Conservation (phyloP, 2,113 vertebrate species). For the Raja brachyura region DNA sequence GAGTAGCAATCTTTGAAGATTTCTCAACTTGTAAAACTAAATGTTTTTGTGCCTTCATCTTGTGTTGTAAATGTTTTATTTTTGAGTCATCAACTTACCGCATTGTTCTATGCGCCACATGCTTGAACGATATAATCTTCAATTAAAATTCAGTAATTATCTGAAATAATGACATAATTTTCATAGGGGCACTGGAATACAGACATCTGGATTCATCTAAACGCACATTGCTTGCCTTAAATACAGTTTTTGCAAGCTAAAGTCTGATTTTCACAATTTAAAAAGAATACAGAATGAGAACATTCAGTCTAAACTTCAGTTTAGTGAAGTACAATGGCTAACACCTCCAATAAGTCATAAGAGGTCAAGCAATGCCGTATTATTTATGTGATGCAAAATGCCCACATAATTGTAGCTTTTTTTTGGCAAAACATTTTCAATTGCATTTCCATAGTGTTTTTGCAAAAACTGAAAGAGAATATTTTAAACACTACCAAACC, state of each 20-base stretch:
- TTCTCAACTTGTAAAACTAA: neutral
- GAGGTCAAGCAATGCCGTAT: too few relatives aligned
- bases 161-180: neutral
- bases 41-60: neutral
- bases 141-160: neutral
- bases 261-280: neutral
- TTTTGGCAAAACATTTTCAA: too few relatives aligned
- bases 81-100: neutral
- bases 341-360: neutral
- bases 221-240: neutral
- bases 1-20: constrained; percentile 41
- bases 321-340: neutral
- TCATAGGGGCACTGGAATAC: too few relatives aligned
- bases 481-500: too few relatives aligned
- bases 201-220: neutral
- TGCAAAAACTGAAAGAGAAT: too few relatives aligned
- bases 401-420: too few relatives aligned
- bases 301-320: too few relatives aligned
- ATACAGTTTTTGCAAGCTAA: neutral
- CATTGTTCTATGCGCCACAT: neutral
- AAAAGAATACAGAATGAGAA: neutral
- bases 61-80: neutral
- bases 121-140: too few relatives aligned
- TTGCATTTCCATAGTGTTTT: too few relatives aligned
- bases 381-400: too few relatives aligned